A percentile compares a stretch with the other conserved stretches of the same genome.
These are phyloP conservation scores for Spongia lamella DNA, from an alignment of 37 sponge, comb jelly and placozoan genomes.

Conservation along the genomic window DNA sequence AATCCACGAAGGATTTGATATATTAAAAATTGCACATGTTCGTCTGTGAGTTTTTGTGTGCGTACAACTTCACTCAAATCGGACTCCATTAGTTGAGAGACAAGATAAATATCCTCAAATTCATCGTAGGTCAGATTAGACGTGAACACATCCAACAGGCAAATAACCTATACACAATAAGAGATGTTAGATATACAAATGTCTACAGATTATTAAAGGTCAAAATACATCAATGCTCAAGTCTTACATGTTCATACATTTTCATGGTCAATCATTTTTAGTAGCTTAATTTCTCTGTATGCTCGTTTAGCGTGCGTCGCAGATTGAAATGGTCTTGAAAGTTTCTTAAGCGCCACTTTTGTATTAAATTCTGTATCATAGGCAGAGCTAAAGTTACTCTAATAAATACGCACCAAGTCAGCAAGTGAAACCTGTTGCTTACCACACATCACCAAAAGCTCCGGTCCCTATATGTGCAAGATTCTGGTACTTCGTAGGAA, in stretches of 20 bases:
- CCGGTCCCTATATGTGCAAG: constrained; percentile 89
- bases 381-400: constrained; percentile 68
- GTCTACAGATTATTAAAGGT: not conserved
- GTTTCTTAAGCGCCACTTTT: constrained; percentile 93
- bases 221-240: not conserved
- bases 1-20: constrained; percentile 94
- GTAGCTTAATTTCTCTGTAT: constrained; percentile 85
- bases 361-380: constrained; percentile 53
- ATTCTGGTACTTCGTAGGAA: constrained; percentile 85
- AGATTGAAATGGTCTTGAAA: constrained; percentile 88
- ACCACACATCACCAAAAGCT: constrained; percentile 94
- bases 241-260: constrained; percentile 40
- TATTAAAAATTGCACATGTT: constrained; percentile 93
- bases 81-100: constrained; percentile 92
- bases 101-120: constrained; percentile 92
- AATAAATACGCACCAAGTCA: not conserved
- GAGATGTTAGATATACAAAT: too few species aligned
- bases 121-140: constrained; percentile 45
- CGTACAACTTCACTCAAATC: constrained; percentile 92
- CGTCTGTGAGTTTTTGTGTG: constrained; percentile 86
- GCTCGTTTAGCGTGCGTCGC: constrained; percentile 84
- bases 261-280: constrained; percentile 88
- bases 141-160: constrained; percentile 86
- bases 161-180: constrained; percentile 81
- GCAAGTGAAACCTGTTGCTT: not conserved